These are phyloP conservation scores for Acrocephalus scirpaceus DNA, from an alignment of 2,797 vertebrate species.

Conservation along the genomic window DNA sequence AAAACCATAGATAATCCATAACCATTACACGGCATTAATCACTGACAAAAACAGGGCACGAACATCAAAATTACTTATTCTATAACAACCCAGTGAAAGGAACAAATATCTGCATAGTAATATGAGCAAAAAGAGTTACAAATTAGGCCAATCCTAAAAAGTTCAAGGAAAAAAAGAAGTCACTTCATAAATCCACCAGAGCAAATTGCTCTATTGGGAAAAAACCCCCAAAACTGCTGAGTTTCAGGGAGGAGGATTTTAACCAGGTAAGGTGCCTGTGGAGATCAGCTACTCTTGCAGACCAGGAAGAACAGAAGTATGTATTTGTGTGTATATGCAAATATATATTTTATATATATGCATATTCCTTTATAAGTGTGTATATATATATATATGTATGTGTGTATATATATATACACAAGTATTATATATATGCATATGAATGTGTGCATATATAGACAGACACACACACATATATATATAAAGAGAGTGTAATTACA, in stretches of 20 bases:
- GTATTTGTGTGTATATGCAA: not conserved
- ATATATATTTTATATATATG: too few relatives aligned
- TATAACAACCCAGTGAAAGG: not conserved
- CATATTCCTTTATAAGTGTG: not conserved
- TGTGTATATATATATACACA: not conserved
- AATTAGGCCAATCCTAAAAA: not conserved
- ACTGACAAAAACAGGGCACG: not conserved
- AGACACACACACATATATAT: too few relatives aligned
- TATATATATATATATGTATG: too few relatives aligned
- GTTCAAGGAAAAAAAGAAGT: not conserved
- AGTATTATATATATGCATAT: not conserved
- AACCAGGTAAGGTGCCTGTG: not conserved
- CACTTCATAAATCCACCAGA: not conserved
- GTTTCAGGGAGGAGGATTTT: not conserved
- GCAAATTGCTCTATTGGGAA: not conserved
- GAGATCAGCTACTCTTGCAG: not conserved
- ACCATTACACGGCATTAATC: not conserved
- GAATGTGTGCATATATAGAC: fast-evolving
- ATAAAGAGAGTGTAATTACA: not conserved
- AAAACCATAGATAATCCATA: conserved; percentile 29
- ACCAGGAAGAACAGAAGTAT: not conserved
- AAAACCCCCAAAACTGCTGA: fast-evolving
- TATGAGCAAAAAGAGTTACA: not conserved
- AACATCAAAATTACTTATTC: not conserved
- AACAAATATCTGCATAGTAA: not conserved